Percentiles rank a stretch among this genome's conserved stretches.
Evolutionary conservation across 2,888 invertebrate species (phyloP).

Genomic region (Pristionchus mayeri): DNA sequence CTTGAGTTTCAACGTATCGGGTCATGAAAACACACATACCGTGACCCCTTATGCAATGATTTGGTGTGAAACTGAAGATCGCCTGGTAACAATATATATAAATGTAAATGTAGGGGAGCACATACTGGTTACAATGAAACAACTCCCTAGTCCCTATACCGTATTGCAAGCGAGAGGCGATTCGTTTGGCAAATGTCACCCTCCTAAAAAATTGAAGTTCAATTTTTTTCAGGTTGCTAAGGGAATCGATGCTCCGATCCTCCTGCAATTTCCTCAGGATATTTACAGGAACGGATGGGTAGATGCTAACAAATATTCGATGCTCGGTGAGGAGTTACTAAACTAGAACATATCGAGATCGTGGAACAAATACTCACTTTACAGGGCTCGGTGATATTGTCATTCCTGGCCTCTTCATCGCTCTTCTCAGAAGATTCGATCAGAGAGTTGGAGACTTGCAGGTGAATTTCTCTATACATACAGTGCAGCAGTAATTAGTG

Average conservation of each 20-base stretch:
- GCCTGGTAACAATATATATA: no score
- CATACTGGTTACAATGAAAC: no score
- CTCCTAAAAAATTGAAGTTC: no score
- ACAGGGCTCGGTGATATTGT: constrained; percentile 92
- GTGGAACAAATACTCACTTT: neutral
- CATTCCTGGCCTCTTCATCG: constrained; percentile 98
- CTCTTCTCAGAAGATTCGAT: constrained; percentile 94
- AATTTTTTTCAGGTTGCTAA: constrained; percentile 86
- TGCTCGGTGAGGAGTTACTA: constrained; percentile 84
- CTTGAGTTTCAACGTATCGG: no score
- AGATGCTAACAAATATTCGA: constrained; percentile 95
- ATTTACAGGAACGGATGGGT: constrained; percentile 90
- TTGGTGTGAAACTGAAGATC: no score
- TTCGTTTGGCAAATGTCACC: no score
- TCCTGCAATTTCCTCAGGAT: constrained; percentile 98
- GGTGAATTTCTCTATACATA: no score
- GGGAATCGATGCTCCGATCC: constrained; percentile 97
- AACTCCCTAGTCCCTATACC: no score
- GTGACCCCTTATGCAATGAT: no score
- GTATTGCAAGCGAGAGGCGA: no score
- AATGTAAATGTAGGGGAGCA: no score
- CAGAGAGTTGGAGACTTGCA: constrained; percentile 62
- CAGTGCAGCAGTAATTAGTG: neutral
- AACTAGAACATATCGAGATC: neutral
- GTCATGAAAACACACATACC: no score